Evolutionary conservation across 2,797 vertebrate species (phyloP), one percentile per base, ranked within the genome.

Genomic region (Chromobotia macracanthus): DNA sequence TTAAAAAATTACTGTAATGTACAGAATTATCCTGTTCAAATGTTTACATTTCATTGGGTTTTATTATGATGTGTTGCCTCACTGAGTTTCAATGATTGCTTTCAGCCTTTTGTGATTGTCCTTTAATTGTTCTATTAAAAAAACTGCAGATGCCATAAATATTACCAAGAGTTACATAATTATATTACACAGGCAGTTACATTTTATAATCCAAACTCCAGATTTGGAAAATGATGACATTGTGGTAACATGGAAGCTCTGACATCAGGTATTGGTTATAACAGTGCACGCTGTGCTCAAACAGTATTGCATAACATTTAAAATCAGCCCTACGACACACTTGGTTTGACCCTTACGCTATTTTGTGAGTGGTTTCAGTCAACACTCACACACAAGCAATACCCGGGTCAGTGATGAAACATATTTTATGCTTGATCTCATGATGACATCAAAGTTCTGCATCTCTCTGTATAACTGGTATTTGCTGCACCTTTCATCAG

Each of bases 281-380:
- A 64, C 31, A 18, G 15, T 41, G 46, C 41, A 28, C 35, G 21
- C 41, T 67, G 51, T 71, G 1, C 15, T 64, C 60, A 58, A 68
- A 61, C 6, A 80, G 21, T 31, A 19, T 85, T 85, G 67, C 66
- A 46, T 79, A 85, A 85, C 75, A 48, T 61, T 61, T 31, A 1
- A 77, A 79, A 53, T 28, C 38, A 77, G 66, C 61, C 63, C 35
- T 53, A 28, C 18, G n/a, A 35, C 35, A 15, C 16, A 55, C 28
- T 64, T 53, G 5, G 18, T 50, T 48, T 19, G 35, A 12, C 19
- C 44, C 53, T 60, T 28, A 31, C 31, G 35, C 7, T 64, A 67
- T 46, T 58, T 72, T 71, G 35, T 12, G 48, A 25, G 16, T 35
- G 41, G 50, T 65, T 76, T 53, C 21, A 18, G 64, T 71, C 23